Conservation (phyloP, 2,797 vertebrate species). For the Rhincodon typus region DNA sequence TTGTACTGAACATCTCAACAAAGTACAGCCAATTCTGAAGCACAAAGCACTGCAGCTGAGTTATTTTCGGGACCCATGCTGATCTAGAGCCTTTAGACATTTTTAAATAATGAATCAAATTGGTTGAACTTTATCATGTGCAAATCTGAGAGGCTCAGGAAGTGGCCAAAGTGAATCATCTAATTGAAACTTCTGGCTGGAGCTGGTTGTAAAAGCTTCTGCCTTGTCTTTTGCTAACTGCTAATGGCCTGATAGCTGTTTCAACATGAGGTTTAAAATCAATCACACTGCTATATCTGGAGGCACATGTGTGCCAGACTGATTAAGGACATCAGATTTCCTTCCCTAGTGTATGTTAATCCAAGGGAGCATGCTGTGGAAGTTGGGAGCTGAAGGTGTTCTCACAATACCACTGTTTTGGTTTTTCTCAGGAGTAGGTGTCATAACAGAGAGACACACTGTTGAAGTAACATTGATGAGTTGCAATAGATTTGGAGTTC, state of each 20-base stretch:
- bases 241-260: background rate
- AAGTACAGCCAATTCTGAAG: background rate
- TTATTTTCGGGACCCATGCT: background rate
- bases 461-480: background rate
- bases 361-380: background rate
- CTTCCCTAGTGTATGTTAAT: background rate
- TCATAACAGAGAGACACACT: background rate
- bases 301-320: background rate
- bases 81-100: background rate
- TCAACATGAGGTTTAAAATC: background rate
- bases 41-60: background rate
- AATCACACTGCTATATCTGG: background rate
- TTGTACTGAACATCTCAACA: background rate
- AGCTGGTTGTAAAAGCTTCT: background rate
- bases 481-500: background rate
- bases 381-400: background rate
- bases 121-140: background rate
- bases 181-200: background rate
- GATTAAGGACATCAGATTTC: background rate
- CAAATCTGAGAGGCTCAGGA: background rate
- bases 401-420: background rate
- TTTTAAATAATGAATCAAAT: background rate
- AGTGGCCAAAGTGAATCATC: background rate
- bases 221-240: background rate
- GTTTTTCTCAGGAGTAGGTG: background rate